These are phyloP conservation scores for Phoebastria nigripes DNA, from an alignment of 2,797 vertebrate species.

Conservation along the genomic window DNA sequence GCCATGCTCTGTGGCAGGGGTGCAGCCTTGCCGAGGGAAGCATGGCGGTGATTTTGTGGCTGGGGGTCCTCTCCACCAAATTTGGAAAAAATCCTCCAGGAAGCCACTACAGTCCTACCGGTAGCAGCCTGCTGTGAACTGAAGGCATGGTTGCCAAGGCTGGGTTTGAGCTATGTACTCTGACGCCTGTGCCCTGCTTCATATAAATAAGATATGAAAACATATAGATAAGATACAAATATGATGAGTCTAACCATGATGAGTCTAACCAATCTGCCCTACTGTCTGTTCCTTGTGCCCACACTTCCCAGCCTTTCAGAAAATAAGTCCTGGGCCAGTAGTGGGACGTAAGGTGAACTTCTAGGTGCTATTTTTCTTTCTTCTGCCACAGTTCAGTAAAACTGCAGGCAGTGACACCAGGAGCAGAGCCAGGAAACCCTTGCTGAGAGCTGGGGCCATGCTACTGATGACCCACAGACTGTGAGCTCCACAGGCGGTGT, in stretches of 20 bases:
- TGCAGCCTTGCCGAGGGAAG: neutral
- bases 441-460: neutral
- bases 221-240: neutral
- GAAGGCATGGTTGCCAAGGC: neutral
- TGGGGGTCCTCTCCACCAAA: neutral
- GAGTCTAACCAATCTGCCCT: neutral
- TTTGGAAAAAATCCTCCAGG: neutral
- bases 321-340: neutral
- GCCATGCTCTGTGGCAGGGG: rapidly evolving
- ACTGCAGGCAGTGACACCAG: neutral
- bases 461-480: rapidly evolving
- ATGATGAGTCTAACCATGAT: neutral
- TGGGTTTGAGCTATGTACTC: neutral
- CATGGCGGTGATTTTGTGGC: neutral
- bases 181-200: neutral
- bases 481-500: rapidly evolving
- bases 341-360: neutral
- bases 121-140: neutral
- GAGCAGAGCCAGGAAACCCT: neutral
- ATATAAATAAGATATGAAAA: neutral
- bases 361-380: neutral
- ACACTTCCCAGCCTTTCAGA: neutral
- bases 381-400: neutral
- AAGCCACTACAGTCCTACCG: neutral
- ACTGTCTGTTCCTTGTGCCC: neutral